A percentile compares a stretch with the other conserved stretches of the same genome.
These are phyloP conservation scores for Panagrolaimus sp. DNA, from an alignment of 1,140 invertebrate genomes.

Conservation along the genomic window DNA sequence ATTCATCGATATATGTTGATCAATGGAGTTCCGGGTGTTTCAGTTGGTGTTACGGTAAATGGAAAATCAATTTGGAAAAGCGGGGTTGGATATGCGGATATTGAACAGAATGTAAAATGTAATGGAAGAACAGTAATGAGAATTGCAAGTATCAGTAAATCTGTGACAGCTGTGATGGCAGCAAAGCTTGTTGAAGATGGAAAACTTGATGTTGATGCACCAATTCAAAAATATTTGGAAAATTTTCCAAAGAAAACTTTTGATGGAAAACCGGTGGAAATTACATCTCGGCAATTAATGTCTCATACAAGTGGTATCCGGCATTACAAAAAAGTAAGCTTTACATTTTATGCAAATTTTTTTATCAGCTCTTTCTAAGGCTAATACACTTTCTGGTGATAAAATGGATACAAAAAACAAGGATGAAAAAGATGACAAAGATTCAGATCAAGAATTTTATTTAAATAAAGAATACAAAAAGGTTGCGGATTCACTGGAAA, in stretches of 20 bases:
- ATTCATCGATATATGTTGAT: slow-evolving; percentile 14
- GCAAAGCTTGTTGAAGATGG: slow-evolving; percentile 65
- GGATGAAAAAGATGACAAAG: slow-evolving; percentile 9
- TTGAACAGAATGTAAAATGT: slow-evolving; percentile 65
- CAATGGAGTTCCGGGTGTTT: slow-evolving; percentile 62
- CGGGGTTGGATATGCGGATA: slow-evolving; percentile 66
- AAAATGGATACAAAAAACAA: slow-evolving; percentile 4
- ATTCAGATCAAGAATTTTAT: slow-evolving; percentile 37
- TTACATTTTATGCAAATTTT: slow-evolving; percentile 17
- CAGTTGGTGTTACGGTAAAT: slow-evolving; percentile 65
- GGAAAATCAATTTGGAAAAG: slow-evolving; percentile 64
- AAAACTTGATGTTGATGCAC: slow-evolving; percentile 66
- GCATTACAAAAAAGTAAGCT: slow-evolving; percentile 45
- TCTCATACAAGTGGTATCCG: slow-evolving; percentile 45
- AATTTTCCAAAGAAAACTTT: slow-evolving; percentile 65
- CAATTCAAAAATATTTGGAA: slow-evolving; percentile 62
- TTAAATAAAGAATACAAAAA: slow-evolving; percentile 58
- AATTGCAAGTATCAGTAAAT: slow-evolving; percentile 69
- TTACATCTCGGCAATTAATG: slow-evolving; percentile 50
- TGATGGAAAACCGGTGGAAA: slow-evolving; percentile 60
- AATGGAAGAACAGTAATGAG: slow-evolving; percentile 65
- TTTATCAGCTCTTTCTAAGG: not conserved
- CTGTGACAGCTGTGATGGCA: slow-evolving; percentile 65
- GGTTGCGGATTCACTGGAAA: slow-evolving; percentile 63
- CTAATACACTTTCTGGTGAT: not conserved